Evolutionary conservation across 1,140 invertebrate species (phyloP).

Genomic region (Mya arenaria): DNA sequence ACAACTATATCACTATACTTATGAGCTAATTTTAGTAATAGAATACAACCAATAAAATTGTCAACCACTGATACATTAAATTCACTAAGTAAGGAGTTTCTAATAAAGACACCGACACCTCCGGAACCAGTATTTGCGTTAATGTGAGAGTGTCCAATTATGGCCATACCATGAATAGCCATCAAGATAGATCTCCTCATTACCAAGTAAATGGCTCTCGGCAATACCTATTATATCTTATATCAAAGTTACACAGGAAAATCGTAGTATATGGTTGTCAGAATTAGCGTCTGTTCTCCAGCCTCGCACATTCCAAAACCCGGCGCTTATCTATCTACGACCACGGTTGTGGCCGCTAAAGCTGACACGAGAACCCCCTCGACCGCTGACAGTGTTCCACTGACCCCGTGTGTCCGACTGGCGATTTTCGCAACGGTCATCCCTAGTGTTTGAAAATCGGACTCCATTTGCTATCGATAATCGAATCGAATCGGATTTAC

Average conservation of each 20-base stretch:
- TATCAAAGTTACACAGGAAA: conserved; percentile 14
- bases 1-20: conserved; percentile 8
- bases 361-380: neutral
- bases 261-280: conserved; percentile 24
- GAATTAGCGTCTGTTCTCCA: conserved; percentile 18
- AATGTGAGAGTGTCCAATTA: conserved; percentile 1
- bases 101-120: conserved; percentile 26
- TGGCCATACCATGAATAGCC: conserved; percentile 25
- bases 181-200: conserved; percentile 3
- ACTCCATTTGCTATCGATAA: too few species aligned
- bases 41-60: conserved; percentile 22
- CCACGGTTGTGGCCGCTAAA: neutral
- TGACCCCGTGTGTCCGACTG: too few species aligned
- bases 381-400: neutral
- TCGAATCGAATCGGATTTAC: too few species aligned
- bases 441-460: too few species aligned
- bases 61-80: conserved; percentile 24
- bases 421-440: too few species aligned
- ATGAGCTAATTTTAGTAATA: conserved; percentile 16
- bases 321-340: neutral
- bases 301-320: conserved; percentile 31
- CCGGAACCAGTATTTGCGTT: conserved; percentile 32
- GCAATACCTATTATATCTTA: conserved; percentile 27
- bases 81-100: neutral
- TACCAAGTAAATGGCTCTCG: conserved; percentile 16